Conservation (phyloP, 1,140 invertebrate species). For the Philopotamus ludificatus region DNA sequence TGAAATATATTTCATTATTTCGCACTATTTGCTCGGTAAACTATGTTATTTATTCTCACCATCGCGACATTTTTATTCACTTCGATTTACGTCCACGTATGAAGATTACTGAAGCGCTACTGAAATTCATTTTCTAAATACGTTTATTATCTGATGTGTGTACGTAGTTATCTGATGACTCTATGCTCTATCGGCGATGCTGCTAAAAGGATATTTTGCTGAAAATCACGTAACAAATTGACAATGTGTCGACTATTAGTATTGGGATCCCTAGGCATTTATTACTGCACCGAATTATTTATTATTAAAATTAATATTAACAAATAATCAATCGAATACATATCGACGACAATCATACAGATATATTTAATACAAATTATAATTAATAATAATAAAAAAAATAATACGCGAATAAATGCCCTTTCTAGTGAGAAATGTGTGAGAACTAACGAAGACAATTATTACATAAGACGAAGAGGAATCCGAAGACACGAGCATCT, state of each 20-base stretch:
- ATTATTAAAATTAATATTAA: no score
- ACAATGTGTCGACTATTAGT: slow-evolving; percentile 39
- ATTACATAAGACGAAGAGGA: slow-evolving; percentile 35
- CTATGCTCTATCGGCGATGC: slow-evolving; percentile 14
- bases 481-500: background rate
- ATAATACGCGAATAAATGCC: slow-evolving; percentile 10
- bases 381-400: no score
- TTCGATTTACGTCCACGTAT: slow-evolving; percentile 16
- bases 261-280: background rate
- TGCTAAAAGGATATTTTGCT: slow-evolving; percentile 37
- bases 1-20: background rate
- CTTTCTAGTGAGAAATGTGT: slow-evolving; percentile 18
- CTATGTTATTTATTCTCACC: background rate
- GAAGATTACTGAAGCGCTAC: slow-evolving; percentile 7
- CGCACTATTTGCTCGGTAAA: background rate
- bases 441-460: slow-evolving; percentile 41
- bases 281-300: no score
- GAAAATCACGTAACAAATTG: slow-evolving; percentile 42
- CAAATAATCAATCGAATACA: no score
- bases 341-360: no score
- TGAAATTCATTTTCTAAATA: slow-evolving; percentile 9
- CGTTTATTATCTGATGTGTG: background rate
- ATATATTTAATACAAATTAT: no score
- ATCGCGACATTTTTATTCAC: no score
- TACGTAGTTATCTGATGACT: background rate